Base-by-base conservation (phyloP, 2,113 vertebrate species). In the Fregetta grallaria region DNA sequence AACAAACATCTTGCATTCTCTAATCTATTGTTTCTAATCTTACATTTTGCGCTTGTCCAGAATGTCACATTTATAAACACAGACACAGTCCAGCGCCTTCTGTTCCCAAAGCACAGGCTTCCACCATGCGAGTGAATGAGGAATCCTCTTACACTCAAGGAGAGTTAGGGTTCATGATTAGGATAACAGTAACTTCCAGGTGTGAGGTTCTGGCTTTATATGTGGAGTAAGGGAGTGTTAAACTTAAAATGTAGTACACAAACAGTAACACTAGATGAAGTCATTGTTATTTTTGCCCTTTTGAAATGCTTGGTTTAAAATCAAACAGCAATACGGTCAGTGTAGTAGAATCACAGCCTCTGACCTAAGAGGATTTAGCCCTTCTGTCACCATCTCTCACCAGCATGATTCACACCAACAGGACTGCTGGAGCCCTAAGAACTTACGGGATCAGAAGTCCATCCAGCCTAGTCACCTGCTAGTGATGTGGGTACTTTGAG, bases 21-120 rank as follows among this genome's bases (percentile, higher is more conserved):
- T 92, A 72, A 58, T 92, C 65, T 91, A 1, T 87, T 95, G 88
- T 91, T 92, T 68, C 84, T 91, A 89, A 92, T 92, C 80, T 96
- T 50, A 49, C 9, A 21, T 38, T 70, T 88, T 91, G 66, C 2
- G 7, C 49, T 67, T 49, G 56, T 85, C 92, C 50, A 85, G 66
- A 81, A 85, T 76, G 58, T 87, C 70, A 47, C 45, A 16, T 71
- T 74, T 88, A 55, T 78, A 92, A 96, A 92, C 59, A 87, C 49
- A 56, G 73, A 40, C 23, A 34, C 34, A 74, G 38, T 52, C 83
- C 44, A 67, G 47, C 0, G 6, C 55, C 65, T 89, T 81, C 79
- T 92, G 38, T 50, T 93, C 52, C 59, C 76, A 66, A 90, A 80
- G 34, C 50, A 62, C 44, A 90, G 62, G 25, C 65, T 62, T 73